Evolutionary conservation across 2,113 vertebrate genomes (phyloP), one percentile per base, ranked within the genome.

Genomic region (Leptobrachium leishanense): DNA sequence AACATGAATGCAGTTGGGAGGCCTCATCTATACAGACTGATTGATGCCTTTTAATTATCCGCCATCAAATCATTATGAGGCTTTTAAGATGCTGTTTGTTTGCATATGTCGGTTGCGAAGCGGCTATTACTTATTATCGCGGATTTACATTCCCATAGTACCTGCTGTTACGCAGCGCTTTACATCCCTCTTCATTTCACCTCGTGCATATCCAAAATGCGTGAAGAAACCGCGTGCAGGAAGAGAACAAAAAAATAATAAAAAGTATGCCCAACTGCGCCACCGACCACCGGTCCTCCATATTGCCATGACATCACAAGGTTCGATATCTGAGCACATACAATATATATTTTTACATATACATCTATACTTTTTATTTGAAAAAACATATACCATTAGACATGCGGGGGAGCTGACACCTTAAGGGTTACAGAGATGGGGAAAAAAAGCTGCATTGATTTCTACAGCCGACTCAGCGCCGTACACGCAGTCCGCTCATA

Each of bases 401-500:
- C 8, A 46, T 46, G 3, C 44, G 44, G 44, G 44, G 44, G 44
- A 46, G 44, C 44, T 46, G 44, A 75, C 66, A 72, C 43, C 43
- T 59, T 8, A 74, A 77, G 74, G 42, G 79, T 81, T 83, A 78
- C 75, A 69, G 64, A 70, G 50, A 75, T 8, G 8, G 8, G 50
- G 8, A 53, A 53, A 57, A 59, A 68, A 64, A 74, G n/a, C n/a
- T n/a, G 41, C 81, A 85, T 85, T 68, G 84, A 85, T 85, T 83
- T 82, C 74, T 74, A 75, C 67, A 57, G 73, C 71, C 43, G 65
- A 43, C 75, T 74, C 80, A 77, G 76, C 70, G 68, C 73, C 79
- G 76, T 79, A 71, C 76, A 74, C 71, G 75, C 77, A 68, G 72
- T 75, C 82, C 43, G 64, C 77, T 64, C 62, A 76, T 75, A 67